Percentiles rank a stretch among this genome's conserved stretches.
Conservation (phyloP, 2,113 vertebrate genomes). For the Halcyon senegalensis region DNA sequence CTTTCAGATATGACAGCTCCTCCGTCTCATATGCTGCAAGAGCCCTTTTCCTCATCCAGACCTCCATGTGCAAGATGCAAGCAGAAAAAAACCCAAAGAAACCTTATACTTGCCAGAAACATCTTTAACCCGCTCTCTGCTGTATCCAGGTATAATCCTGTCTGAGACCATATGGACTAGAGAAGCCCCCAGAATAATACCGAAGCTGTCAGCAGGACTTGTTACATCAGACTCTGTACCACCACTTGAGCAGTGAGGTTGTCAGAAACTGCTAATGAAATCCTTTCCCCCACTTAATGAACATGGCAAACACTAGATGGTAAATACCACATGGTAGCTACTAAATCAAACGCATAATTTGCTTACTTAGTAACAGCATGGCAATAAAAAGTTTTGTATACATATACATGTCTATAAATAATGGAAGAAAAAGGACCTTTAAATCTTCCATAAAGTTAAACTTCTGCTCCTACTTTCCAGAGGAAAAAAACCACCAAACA, state of each 20-base stretch:
- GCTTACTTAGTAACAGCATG: not conserved
- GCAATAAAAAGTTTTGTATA: not conserved
- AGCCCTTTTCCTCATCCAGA: not conserved
- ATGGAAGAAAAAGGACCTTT: not conserved
- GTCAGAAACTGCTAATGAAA: not conserved
- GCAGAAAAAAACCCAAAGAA: not conserved
- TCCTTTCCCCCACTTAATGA: not conserved
- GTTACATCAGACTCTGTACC: not conserved
- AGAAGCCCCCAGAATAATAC: not conserved
- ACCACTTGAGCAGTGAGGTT: not conserved
- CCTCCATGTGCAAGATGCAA: rapidly evolving
- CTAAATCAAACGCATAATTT: not conserved
- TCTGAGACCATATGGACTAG: not conserved
- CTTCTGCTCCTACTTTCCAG: not conserved
- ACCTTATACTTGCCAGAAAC: not conserved
- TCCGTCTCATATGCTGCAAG: not conserved
- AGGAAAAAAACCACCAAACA: not conserved
- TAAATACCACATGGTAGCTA: not conserved
- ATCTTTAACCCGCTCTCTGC: not conserved
- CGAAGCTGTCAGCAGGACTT: not conserved
- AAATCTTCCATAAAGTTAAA: not conserved
- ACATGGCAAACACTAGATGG: not conserved
- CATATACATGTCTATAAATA: not conserved
- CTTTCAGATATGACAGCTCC: rapidly evolving
- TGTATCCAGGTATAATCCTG: not conserved